Evolutionary conservation across 2,888 invertebrate species (phyloP), one percentile per base, ranked within the genome.

Genomic region (Sarcophaga subvicina): DNA sequence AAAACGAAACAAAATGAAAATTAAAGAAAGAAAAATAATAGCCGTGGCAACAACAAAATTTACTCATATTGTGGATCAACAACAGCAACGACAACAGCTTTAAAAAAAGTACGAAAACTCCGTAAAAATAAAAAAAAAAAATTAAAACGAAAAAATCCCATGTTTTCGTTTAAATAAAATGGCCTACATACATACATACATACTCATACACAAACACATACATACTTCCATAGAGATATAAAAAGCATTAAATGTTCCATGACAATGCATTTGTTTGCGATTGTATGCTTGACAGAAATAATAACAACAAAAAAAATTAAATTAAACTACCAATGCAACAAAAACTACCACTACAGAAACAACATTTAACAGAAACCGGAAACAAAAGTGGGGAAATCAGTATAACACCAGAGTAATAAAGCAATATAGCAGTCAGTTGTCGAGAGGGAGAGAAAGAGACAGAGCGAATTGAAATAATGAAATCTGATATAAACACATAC

Each of bases 401-500:
- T 72, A 73, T 47, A 37, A 25, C 8, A 66, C 54, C 4, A 71
- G 59, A 62, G 45, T 45, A n/a, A 45, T 45, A 45, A 67, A 45
- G 66, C 10, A 67, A 37, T 37, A 69, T 11, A 67, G 20, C 25
- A 69, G 3, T 12, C 20, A 70, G 45, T 25, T 4, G 47, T 10
- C 17, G 47, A 25, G 12, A 37, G n/a, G 5, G 11, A 59, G n/a
- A 14, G 59, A 72, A 14, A 62, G 25, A 70, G 49, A 70, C 25
- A 59, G 4, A 54, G 25, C 0, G 47, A n/a, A 20, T 27, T n/a
- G 20, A n/a, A 25, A 25, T 67, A 80, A 47, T 83, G 60, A 76
- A 86, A 83, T 80, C 83, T 73, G 86, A 78, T 82, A 76, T 71
- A 83, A 83, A 83, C 77, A 22, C 73, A 85, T 64, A 82, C 69